Conservation (phyloP, 2,888 invertebrate genomes). For the Nymphalis polychloros region DNA sequence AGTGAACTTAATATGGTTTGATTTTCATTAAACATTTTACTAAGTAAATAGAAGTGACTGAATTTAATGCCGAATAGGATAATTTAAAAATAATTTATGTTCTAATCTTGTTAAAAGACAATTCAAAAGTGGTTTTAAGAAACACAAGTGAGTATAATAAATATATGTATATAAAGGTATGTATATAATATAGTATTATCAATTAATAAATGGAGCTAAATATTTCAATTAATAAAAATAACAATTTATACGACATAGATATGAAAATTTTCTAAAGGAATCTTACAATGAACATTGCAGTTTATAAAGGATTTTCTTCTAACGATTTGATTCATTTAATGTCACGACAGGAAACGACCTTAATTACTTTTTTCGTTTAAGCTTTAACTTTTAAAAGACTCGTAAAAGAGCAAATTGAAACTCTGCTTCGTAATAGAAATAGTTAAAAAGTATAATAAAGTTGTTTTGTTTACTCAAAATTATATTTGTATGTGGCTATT, state of each 20-base stretch:
- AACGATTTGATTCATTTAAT: constrained; percentile 60
- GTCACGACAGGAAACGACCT: constrained; percentile 53
- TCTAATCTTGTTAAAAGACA: too few relatives aligned
- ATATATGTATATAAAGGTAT: too few relatives aligned
- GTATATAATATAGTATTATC: too few relatives aligned
- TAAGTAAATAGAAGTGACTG: too few relatives aligned
- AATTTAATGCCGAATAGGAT: too few relatives aligned
- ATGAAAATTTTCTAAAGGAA: constrained; percentile 26
- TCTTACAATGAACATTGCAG: constrained; percentile 34
- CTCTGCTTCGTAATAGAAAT: constrained; percentile 47
- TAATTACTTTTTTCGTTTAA: constrained; percentile 70
- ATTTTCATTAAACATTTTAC: too few relatives aligned
- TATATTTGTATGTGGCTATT: constrained; percentile 1
- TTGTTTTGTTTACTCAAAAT: constrained; percentile 1
- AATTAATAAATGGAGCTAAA: not conserved
- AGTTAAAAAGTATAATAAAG: constrained; percentile 35
- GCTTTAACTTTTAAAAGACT: constrained; percentile 50
- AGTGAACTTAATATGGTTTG: too few relatives aligned
- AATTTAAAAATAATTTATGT: too few relatives aligned
- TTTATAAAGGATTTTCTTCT: constrained; percentile 51
- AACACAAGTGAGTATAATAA: too few relatives aligned
- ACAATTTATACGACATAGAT: constrained; percentile 5
- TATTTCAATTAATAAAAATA: not conserved
- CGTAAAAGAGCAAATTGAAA: constrained; percentile 48
- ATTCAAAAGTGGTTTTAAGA: too few relatives aligned